Base-by-base conservation (phyloP, 2,113 vertebrate species). In the Macrotis lagotis region DNA sequence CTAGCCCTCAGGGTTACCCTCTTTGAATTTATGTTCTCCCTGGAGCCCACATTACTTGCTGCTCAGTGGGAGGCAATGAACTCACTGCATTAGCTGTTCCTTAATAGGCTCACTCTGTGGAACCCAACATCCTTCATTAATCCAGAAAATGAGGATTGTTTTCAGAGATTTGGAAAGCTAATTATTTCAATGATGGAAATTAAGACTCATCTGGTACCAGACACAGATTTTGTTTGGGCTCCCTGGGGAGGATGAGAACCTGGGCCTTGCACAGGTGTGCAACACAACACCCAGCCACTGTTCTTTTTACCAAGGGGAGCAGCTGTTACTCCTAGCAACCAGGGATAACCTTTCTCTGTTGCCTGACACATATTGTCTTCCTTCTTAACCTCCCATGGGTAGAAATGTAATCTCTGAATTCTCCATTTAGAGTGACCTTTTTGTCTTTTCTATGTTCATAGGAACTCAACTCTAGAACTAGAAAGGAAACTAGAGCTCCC, bases 131-230 rank as follows among this genome's bases (percentile, higher is more conserved):
- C 97, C 97, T 97, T 98, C 98, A 98, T 98, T 98, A 98, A 98
- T 97, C 97, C 97, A 97, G 96, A 97, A 98, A 98, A 97, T 96
- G 96, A 98, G 96, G 96, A 92, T 95, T 98, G 97, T 93, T 98
- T 97, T 97, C 0, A 16, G 96, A 96, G 95, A 97, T 97, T 96
- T 96, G 95, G 97, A 97, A 91, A 97, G 97, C 96, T 98, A 98
- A 98, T 98, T 98, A 98, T 98, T 97, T 97, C 97, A 98, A 97
- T 98, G 97, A 95, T 97, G 97, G 97, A 97, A 98, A 98, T 98
- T 98, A 98, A 97, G 95, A 90, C 97, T 97, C 97, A 96, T 98
- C 97, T 96, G 97, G 97, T 98, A 95, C 93, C 89, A 89, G 95
- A 94, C 96, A 50, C 95, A 96, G 97, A 93, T 96, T 96, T 90